These are phyloP conservation scores for Anseranas semipalmata DNA, from an alignment of 2,113 vertebrate genomes.

Conservation along the genomic window DNA sequence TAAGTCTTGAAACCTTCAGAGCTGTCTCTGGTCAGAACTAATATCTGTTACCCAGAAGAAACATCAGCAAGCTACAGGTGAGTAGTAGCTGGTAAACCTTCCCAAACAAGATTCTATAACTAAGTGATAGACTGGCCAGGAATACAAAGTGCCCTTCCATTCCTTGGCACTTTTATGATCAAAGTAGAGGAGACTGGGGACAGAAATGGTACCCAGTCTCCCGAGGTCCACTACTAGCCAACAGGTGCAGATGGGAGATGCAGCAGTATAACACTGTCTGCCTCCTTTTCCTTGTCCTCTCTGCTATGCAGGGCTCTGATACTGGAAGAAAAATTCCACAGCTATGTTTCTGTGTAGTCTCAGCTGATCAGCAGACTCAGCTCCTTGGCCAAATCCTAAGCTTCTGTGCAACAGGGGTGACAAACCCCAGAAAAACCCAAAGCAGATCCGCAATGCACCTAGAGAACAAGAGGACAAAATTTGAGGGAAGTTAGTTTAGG, in stretches of 20 bases:
- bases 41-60: background rate
- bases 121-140: background rate
- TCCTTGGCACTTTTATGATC: background rate
- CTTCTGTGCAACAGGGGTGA: background rate
- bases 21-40: background rate
- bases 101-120: background rate
- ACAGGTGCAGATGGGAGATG: background rate
- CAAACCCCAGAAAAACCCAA: background rate
- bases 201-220: background rate
- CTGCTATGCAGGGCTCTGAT: background rate
- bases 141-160: fast-evolving
- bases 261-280: background rate
- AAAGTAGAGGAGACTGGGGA: background rate
- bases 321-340: background rate
- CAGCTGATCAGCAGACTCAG: background rate
- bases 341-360: background rate
- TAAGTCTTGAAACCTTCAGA: background rate
- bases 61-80: background rate
- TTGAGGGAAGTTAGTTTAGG: background rate
- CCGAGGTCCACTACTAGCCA: background rate
- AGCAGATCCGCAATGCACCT: background rate
- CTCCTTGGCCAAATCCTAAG: background rate
- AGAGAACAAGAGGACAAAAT: background rate
- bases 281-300: background rate
- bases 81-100: background rate